Evolutionary conservation across 2,113 vertebrate genomes (phyloP).

Genomic region (Rhinoptilus africanus): DNA sequence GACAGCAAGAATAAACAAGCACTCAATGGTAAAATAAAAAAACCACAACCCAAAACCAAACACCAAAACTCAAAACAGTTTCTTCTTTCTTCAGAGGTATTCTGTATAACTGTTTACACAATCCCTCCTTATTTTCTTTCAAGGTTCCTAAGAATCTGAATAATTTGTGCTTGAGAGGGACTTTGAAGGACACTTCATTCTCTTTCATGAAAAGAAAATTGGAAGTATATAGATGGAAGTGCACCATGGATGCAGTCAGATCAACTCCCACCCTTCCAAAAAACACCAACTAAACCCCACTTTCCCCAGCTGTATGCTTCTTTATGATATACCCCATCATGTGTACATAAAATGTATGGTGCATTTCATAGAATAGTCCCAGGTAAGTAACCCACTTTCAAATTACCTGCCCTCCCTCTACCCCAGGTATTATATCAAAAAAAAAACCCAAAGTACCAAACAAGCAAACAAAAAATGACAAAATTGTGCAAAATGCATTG

Average conservation of each 20-base stretch:
- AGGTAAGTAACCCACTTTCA: background rate
- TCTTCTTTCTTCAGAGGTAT: background rate
- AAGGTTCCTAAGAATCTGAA: background rate
- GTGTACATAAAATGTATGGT: background rate
- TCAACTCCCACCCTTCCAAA: background rate
- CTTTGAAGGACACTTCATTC: background rate
- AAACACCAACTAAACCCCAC: fast-evolving
- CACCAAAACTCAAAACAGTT: background rate
- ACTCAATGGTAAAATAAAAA: background rate
- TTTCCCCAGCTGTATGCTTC: background rate
- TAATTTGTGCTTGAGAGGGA: background rate
- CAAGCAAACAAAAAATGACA: background rate
- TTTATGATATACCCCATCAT: fast-evolving
- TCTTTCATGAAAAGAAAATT: background rate
- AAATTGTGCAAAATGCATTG: background rate
- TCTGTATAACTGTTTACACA: background rate
- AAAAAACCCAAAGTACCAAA: background rate
- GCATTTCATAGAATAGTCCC: background rate
- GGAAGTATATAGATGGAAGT: background rate
- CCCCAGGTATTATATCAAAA: fast-evolving
- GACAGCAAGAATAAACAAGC: background rate
- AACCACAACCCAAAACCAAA: background rate
- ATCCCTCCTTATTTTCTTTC: background rate
- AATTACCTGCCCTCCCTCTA: background rate
- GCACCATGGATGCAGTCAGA: background rate